Evolutionary conservation across 1,140 invertebrate species (phyloP).

Genomic region (Harlomillsia oculata): DNA sequence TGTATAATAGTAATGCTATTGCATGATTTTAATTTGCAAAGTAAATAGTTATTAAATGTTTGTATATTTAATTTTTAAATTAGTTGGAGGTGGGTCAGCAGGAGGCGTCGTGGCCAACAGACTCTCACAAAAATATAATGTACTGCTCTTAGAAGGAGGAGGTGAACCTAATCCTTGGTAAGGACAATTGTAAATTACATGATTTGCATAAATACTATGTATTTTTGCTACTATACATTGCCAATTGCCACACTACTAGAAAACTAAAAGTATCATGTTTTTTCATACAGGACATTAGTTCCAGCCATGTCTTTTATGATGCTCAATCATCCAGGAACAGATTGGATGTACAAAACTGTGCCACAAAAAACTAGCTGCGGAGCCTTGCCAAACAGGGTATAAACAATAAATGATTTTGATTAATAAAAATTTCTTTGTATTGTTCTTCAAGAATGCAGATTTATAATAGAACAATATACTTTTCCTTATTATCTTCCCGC

Average conservation of each 20-base stretch:
- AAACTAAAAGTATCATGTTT: neutral
- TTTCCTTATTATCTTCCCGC: too few relatives aligned
- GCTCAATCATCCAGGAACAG: constrained; percentile 17
- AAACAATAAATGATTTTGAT: too few relatives aligned
- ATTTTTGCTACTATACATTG: too few relatives aligned
- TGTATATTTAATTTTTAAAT: too few relatives aligned
- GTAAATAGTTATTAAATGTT: too few relatives aligned
- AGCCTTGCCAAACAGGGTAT: constrained; percentile 13
- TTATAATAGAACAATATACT: too few relatives aligned
- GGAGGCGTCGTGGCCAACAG: constrained; percentile 46
- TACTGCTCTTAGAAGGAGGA: constrained; percentile 48
- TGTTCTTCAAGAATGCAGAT: too few relatives aligned
- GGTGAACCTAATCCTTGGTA: constrained; percentile 17
- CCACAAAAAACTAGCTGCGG: constrained; percentile 16
- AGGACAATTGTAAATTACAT: neutral
- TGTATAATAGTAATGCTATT: too few relatives aligned
- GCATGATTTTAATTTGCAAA: too few relatives aligned
- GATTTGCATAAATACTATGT: neutral
- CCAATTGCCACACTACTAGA: neutral
- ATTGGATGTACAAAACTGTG: constrained; percentile 24
- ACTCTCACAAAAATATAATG: constrained; percentile 37
- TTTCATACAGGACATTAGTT: constrained; percentile 9
- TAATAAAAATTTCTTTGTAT: too few relatives aligned
- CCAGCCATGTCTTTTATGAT: constrained; percentile 19
- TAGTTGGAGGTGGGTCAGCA: constrained; percentile 46